Percentiles rank a stretch among this genome's conserved stretches.
These are phyloP conservation scores for Anguilla anguilla DNA, from an alignment of 2,797 vertebrate genomes.

Conservation along the genomic window DNA sequence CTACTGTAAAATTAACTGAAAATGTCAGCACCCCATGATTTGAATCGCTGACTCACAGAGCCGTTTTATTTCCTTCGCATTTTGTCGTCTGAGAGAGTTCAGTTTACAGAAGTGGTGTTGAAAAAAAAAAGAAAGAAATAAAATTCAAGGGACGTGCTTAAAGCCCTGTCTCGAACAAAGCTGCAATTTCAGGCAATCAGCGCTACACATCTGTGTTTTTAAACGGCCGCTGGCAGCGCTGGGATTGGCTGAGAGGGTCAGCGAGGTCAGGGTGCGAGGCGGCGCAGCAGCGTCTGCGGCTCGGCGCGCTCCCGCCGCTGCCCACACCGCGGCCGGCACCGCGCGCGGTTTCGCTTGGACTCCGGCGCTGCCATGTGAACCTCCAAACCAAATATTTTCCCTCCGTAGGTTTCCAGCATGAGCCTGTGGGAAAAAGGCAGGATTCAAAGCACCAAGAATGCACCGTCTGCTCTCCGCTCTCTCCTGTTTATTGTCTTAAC, in stretches of 20 bases:
- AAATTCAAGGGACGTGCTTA: not conserved
- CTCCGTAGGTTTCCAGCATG: conserved; percentile 69
- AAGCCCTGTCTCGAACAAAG: not conserved
- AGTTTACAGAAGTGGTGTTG: not conserved
- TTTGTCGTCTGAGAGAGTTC: not conserved
- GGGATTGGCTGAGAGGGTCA: conserved; percentile 27
- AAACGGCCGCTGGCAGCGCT: not conserved
- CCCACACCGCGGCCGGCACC: conserved; percentile 30
- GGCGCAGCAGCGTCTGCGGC: conserved; percentile 26
- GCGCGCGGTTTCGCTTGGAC: conserved; percentile 55
- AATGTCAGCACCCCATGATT: not conserved
- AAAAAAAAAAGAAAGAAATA: not conserved
- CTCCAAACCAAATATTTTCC: conserved; percentile 72
- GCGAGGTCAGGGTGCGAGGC: conserved; percentile 40
- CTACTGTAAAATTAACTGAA: not conserved
- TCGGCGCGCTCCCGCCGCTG: conserved; percentile 30
- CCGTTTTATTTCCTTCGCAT: not conserved
- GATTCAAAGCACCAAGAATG: conserved; percentile 54
- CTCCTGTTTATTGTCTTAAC: conserved; percentile 58
- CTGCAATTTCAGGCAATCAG: conserved; percentile 9
- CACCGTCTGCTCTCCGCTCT: conserved; percentile 48
- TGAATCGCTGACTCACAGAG: not conserved
- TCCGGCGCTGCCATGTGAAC: conserved; percentile 54
- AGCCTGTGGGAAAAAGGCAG: conserved; percentile 68
- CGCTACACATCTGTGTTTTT: not conserved